These are phyloP conservation scores for Sorex araneus DNA, from an alignment of 2,113 vertebrate species.

Conservation along the genomic window DNA sequence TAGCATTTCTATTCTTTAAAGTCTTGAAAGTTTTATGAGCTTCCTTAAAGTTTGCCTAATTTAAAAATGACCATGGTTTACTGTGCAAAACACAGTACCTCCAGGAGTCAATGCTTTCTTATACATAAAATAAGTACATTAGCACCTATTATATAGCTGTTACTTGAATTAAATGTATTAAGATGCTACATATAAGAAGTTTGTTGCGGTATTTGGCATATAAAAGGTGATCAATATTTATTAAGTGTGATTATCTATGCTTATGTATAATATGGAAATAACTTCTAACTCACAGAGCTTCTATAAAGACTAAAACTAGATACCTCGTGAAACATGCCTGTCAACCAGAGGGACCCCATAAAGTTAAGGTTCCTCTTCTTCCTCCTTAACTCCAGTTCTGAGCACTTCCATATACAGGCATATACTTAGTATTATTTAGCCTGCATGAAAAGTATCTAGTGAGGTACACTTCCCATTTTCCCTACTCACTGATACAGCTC, in stretches of 20 bases:
- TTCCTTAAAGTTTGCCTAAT: background rate
- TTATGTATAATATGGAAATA: conserved; percentile 21
- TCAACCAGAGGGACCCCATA: background rate
- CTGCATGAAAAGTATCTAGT: background rate
- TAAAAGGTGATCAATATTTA: background rate
- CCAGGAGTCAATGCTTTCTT: background rate
- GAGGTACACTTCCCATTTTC: conserved; percentile 1
- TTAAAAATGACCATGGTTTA: background rate
- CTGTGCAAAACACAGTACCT: background rate
- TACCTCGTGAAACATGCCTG: background rate
- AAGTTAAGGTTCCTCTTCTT: background rate
- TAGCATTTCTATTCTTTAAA: background rate
- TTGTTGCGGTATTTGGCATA: background rate
- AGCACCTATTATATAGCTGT: background rate
- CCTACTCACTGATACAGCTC: background rate
- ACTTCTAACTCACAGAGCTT: background rate
- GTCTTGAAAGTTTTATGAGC: background rate
- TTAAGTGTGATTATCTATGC: background rate
- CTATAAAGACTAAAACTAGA: conserved; percentile 33
- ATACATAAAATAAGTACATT: background rate
- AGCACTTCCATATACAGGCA: background rate
- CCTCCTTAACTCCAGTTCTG: background rate
- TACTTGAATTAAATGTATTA: background rate
- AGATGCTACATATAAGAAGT: background rate
- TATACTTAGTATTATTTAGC: conserved; percentile 38